Base-by-base conservation (phyloP, 2,113 vertebrate species). In the Tricholaema leucomelas region DNA sequence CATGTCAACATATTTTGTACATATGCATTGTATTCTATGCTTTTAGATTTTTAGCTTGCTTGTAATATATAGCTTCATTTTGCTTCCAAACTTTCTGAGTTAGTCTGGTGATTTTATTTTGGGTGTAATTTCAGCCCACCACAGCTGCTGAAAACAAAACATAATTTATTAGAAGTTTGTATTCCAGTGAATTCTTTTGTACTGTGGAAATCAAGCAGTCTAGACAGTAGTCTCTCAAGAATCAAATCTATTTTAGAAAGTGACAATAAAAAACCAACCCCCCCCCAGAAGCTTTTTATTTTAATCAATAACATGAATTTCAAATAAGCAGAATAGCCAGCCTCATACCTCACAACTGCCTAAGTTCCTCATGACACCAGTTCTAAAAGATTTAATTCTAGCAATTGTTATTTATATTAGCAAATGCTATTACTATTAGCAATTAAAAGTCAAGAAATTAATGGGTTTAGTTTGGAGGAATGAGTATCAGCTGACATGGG, bases 251-350 rank as follows among this genome's bases (percentile, higher is more conserved):
- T 19, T 78, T 67, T 25, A 56, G 9, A 78, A 89, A 27, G n/a
- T 0, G 0, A 69, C 1, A 2, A 75, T 0, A 64, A 1, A 40
- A 15, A 40, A 40, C 2, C 71, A 70, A 63, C n/a, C n/a, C n/a
- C n/a, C n/a, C n/a, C n/a, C n/a, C n/a, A n/a, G n/a, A n/a, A n/a
- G n/a, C n/a, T n/a, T n/a, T n/a, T n/a, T 63, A 12, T 70, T 63
- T 84, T n/a, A 78, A 13, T 50, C 20, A 67, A 56, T 31, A 54
- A 50, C 2, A 27, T 2, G 0, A 36, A 64, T 48, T 79, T 44
- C 38, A 61, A 61, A 12, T 10, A n/a, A 28, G 25, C 9, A 64
- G 28, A 59, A 88, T 1, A 77, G 36, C 16, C 52, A 78, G 20
- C 4, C 59, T 85, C 9, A 36, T 56, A 50, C 64, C n/a, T 48